phyloP scores from a whole-genome alignment of 2,797 vertebrate genomes.

The Gymnoscopelus microlampas region DNA sequence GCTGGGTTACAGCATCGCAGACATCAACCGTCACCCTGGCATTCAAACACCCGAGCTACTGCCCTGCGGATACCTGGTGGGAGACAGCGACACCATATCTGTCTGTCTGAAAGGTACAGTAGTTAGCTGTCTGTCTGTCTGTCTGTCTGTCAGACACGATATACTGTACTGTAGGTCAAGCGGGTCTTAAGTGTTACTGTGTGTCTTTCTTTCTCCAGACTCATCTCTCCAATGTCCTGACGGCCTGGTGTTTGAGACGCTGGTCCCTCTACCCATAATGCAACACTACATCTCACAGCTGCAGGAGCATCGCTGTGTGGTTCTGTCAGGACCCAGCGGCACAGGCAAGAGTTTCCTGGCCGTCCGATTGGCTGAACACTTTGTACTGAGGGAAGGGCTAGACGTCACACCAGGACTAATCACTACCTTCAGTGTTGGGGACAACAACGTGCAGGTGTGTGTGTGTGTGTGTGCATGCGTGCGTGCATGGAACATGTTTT shows the following conservation, averaged over 20 bases:
- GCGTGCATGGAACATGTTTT: not conserved
- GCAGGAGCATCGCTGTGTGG: conserved; percentile 84
- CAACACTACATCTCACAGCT: conserved; percentile 88
- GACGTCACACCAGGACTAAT: conserved; percentile 81
- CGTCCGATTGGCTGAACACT: conserved; percentile 82
- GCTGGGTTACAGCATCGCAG: conserved; percentile 86
- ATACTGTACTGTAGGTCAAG: too few relatives aligned
- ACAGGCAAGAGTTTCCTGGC: conserved; percentile 89
- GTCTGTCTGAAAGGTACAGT: conserved; percentile 84
- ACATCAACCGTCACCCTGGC: conserved; percentile 77
- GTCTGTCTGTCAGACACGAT: conserved; percentile 59
- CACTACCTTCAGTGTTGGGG: conserved; percentile 87
- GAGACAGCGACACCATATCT: conserved; percentile 87
- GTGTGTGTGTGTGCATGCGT: not conserved
- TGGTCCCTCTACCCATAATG: conserved; percentile 87
- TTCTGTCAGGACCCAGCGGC: conserved; percentile 87
- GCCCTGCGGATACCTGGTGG: conserved; percentile 89
- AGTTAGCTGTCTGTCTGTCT: not conserved
- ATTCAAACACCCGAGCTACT: conserved; percentile 84
- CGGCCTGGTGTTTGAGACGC: conserved; percentile 84
- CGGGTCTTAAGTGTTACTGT: too few relatives aligned
- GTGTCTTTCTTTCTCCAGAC: conserved; percentile 62
- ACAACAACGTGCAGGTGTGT: conserved; percentile 89
- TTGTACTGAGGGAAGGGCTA: conserved; percentile 84
- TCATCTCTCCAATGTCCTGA: conserved; percentile 82